Evolutionary conservation across 2,888 invertebrate genomes (phyloP).

Genomic region (Prosopocoilus inquinatus): DNA sequence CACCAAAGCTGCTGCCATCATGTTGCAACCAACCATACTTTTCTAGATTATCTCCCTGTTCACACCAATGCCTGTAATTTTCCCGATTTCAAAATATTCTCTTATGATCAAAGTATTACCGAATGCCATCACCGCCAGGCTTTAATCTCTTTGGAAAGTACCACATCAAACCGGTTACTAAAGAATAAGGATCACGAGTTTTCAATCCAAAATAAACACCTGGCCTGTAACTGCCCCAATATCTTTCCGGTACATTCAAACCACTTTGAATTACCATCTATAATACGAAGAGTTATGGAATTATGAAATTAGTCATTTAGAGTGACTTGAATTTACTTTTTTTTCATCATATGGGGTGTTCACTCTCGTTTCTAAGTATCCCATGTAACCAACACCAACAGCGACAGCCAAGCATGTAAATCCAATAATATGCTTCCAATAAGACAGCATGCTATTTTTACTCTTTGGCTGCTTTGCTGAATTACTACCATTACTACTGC

Average conservation of each 20-base stretch:
- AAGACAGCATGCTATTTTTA: constrained; percentile 34
- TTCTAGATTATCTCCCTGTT: constrained; percentile 78
- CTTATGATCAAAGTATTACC: constrained; percentile 47
- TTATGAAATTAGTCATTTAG: neutral
- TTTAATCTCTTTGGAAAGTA: constrained; percentile 71
- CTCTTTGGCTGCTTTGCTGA: constrained; percentile 35
- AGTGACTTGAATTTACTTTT: constrained; percentile 56
- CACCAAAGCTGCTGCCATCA: constrained; percentile 88
- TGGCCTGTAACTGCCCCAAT: constrained; percentile 93
- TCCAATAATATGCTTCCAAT: constrained; percentile 64
- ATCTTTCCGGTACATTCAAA: constrained; percentile 70
- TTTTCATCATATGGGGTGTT: constrained; percentile 80
- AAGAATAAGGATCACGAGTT: constrained; percentile 82
- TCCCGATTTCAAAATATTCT: neutral
- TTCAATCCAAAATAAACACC: constrained; percentile 89
- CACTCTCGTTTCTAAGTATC: constrained; percentile 84
- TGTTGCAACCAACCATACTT: constrained; percentile 90
- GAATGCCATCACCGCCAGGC: constrained; percentile 71
- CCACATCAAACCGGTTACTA: constrained; percentile 97
- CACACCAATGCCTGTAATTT: constrained; percentile 81
- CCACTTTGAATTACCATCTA: constrained; percentile 72
- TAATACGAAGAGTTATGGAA: constrained; percentile 4
- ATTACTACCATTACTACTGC: constrained; percentile 50
- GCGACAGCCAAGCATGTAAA: constrained; percentile 66
- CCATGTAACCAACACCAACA: constrained; percentile 72